Evolutionary conservation across 2,113 vertebrate species (phyloP).

Genomic region (Python bivittatus): DNA sequence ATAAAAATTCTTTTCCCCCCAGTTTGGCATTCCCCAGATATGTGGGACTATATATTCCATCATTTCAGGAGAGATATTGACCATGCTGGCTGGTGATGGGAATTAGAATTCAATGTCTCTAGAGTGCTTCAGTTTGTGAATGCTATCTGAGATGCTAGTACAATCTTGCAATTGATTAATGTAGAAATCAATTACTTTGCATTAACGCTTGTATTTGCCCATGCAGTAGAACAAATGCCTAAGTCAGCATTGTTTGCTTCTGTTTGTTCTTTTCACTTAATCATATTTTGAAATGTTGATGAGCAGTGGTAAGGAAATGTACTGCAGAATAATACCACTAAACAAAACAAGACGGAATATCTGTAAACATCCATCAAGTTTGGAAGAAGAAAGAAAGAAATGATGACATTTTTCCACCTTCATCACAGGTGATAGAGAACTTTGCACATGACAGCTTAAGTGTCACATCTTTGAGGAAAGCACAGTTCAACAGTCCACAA

Average conservation of each 20-base stretch:
- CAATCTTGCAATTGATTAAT: constrained; percentile 14
- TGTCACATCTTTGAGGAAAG: not conserved
- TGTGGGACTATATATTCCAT: not conserved
- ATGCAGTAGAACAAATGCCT: not conserved
- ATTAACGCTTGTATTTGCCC: constrained; percentile 11
- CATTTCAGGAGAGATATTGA: not conserved
- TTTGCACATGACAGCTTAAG: not conserved
- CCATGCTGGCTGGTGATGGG: not conserved
- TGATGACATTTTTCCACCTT: not conserved
- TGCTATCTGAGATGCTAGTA: not conserved
- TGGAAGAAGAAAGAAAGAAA: not conserved
- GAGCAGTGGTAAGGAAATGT: not conserved
- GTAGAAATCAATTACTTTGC: constrained; percentile 18
- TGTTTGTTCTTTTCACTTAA: constrained; percentile 7
- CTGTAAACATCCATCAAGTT: not conserved
- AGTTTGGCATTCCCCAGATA: not conserved
- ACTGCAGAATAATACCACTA: not conserved
- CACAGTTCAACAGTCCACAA: not conserved
- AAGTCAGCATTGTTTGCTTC: constrained; percentile 22
- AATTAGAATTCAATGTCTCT: not conserved
- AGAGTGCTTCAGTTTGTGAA: not conserved
- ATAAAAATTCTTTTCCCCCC: not conserved
- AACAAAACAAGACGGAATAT: not conserved
- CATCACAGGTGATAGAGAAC: not conserved
- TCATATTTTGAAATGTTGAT: constrained; percentile 26